Evolutionary conservation across 1,140 invertebrate species (phyloP).

Genomic region (Halotydeus destructor): DNA sequence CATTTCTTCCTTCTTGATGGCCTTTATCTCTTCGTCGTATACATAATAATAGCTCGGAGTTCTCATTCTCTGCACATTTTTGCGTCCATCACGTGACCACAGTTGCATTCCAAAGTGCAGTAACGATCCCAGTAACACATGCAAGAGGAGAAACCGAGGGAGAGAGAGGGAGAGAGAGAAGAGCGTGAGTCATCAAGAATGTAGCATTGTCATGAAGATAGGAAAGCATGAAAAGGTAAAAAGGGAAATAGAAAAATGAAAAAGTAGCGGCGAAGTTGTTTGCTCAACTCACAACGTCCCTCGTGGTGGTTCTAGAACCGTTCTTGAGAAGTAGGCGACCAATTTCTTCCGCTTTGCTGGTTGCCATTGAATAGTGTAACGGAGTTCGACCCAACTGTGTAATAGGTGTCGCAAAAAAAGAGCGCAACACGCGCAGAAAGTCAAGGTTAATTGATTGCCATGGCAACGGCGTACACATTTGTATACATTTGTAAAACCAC

Average conservation of each 20-base stretch:
- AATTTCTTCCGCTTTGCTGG: constrained; percentile 53
- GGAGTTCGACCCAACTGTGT: constrained; percentile 57
- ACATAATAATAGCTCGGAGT: constrained; percentile 79
- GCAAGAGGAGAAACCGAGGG: not conserved
- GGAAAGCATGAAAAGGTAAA: not conserved
- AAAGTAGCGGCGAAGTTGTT: not conserved
- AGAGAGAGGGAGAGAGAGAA: not conserved
- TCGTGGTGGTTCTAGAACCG: constrained; percentile 52
- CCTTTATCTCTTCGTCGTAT: constrained; percentile 58
- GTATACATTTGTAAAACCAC: not conserved
- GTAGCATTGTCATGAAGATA: not conserved
- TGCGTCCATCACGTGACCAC: no score
- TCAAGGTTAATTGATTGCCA: not conserved
- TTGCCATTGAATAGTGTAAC: constrained; percentile 70
- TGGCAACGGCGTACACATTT: not conserved
- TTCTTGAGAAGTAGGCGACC: constrained; percentile 53
- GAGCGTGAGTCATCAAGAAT: not conserved
- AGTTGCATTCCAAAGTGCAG: not conserved
- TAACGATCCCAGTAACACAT: not conserved
- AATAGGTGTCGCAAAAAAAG: no score
- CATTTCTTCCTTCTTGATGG: constrained; percentile 13
- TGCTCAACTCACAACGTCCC: constrained; percentile 42
- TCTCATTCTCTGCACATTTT: constrained; percentile 43
- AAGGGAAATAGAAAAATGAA: not conserved
- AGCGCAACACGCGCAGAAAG: no score